A percentile compares a stretch with the other conserved stretches of the same genome.
These are phyloP conservation scores for Cassiopea xamachana DNA, from an alignment of 30 jellyfish, hydroid and myxozoan genomes.

Conservation along the genomic window DNA sequence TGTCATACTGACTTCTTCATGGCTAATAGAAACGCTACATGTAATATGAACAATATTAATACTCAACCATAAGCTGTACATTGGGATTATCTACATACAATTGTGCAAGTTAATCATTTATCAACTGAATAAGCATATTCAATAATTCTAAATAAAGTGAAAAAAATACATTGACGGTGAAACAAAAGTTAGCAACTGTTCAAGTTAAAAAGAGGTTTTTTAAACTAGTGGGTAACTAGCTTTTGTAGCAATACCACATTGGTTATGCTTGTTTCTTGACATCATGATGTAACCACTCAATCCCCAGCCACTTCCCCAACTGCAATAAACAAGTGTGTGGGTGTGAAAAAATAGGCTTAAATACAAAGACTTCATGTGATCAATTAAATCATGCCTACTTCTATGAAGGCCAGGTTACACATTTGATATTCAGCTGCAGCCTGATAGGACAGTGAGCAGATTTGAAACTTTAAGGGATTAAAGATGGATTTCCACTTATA, in stretches of 20 bases:
- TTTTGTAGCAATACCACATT: slow-evolving; percentile 96
- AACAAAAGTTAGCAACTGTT: neutral
- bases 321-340: slow-evolving; percentile 11
- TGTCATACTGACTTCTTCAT: no score
- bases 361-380: neutral
- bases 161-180: no score
- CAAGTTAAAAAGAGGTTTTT: neutral
- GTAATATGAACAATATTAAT: no score
- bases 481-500: no score
- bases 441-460: no score
- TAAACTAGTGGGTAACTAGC: slow-evolving; percentile 98
- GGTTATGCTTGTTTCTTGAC: slow-evolving; percentile 96
- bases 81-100: no score
- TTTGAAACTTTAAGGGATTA: no score
- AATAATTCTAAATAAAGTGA: no score
- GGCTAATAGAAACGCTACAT: no score
- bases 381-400: neutral
- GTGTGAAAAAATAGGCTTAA: neutral
- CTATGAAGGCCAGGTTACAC: neutral
- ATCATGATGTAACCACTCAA: slow-evolving; percentile 93
- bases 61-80: no score
- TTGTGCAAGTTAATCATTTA: no score
- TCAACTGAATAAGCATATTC: no score
- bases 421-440: neutral
- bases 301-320: slow-evolving; percentile 99